Evolutionary conservation across 2,113 vertebrate species (phyloP), one percentile per base, ranked within the genome.

Genomic region (Peromyscus californicus): DNA sequence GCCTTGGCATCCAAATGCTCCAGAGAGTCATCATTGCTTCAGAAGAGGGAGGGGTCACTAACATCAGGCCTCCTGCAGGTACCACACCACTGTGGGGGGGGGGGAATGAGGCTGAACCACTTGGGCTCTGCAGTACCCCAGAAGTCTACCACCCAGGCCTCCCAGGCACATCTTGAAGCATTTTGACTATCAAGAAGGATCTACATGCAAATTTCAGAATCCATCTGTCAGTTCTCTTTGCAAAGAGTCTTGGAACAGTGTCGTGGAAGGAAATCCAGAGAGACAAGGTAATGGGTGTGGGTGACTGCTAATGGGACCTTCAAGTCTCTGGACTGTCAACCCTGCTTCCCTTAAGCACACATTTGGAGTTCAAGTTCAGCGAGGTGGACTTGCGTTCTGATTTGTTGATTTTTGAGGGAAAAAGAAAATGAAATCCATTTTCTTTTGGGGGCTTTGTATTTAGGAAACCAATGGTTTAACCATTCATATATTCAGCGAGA

Each of bases 231-330:
- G 89, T 97, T 98, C 97, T 98, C 83, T 97, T 90, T 98, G 94
- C 98, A 98, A 97, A 97, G 97, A 96, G 90, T 92, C 22, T 98
- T 97, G 95, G 92, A 92, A 16, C 74, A 82, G 86, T 97, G 98
- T 97, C 98, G 93, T 63, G 65, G 97, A 95, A 98, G 98, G 98
- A 99, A 99, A 99, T 99, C 98, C 98, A 98, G 98, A 89, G 98
- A 98, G 99, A 98, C 99, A 98, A 97, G 97, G 96, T 98, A 99
- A 98, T 98, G 96, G 98, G 96, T 96, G 97, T 97, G 97, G 98
- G 98, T 90, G 98, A 97, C 96, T 98, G 98, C 97, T 99, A 98
- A 98, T 98, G 94, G 98, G 97, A 98, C 98, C 97, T 97, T 98
- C 97, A 95, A 51, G 97, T 97, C 98, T 98, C 98, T 69, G 51